Evolutionary conservation across 2,888 invertebrate genomes (phyloP), one percentile per base, ranked within the genome.

Genomic region (Bruchidius siliquastri): DNA sequence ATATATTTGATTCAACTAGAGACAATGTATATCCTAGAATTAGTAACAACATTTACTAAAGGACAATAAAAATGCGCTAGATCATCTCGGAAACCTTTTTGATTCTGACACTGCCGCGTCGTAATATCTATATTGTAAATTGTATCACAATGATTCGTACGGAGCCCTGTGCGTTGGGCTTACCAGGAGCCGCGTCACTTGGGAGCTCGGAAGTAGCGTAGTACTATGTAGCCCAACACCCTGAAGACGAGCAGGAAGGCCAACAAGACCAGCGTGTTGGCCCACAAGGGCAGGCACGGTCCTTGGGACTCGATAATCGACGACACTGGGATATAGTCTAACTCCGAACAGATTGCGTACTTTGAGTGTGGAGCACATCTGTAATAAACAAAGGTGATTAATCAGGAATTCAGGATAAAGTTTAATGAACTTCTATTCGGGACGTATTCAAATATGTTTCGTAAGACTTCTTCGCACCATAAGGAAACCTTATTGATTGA

Each of bases 211-310:
- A 92, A 89, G 84, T 91, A 93, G 79, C 93, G 90, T 80, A 94
- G 87, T 77, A 93, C 93, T 78, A 92, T 87, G 85, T 94, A 94
- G 77, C 93, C 93, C 77, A 93, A 87, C 73, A 91, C 87, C 78
- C 93, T 89, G 87, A 93, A 93, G 80, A 92, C 89, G 79, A 92
- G 83, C 77, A 94, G 89, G 87, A 93, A 93, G 80, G 90, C 89
- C 80, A 93, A 82, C 75, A 94, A 88, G 71, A 93, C 91, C 74
- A 92, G 85, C 20, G 93, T 93, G 86, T 93, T 93, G 75, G 92
- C 90, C 93, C 93, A 93, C 21, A 93, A 86, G 20, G 93, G 92
- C 75, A 89, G 87, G 78, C 88, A 88, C 22, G 91, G 90, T 73
- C 91, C 91, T 82, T 92, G 91, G 75, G 90, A 90, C 81, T 90